Base-by-base conservation (phyloP, 2,797 vertebrate species). In the Danio tinwini region DNA sequence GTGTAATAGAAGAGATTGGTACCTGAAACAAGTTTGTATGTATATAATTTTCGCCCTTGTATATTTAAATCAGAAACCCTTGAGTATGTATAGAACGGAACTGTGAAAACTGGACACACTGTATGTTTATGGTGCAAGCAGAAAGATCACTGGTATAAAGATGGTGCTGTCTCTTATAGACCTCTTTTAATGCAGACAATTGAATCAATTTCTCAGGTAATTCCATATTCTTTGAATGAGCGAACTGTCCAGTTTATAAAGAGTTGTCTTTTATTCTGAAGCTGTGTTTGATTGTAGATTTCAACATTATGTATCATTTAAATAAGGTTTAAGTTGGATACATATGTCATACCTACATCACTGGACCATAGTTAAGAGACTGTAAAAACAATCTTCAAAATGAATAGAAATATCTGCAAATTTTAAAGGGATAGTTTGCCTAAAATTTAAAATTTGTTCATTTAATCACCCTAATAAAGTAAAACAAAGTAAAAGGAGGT, bases 31-130 rank as follows among this genome's bases (percentile, higher is more conserved):
- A 90, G 88, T 92, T 91, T 76, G 87, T 87, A 88, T 86, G 86
- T 93, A 88, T 86, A 88, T 91, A 89, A 83, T 89, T 82, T 88
- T 82, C 82, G 85, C 84, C 85, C 82, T 83, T 82, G 88, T 90
- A 87, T 84, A 87, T 85, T 88, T 71, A 64, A 83, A 78, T 85
- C 42, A 44, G 73, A 63, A 79, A 74, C 49, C 50, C 75, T 80
- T 80, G 79, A 88, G 86, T 90, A 88, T 88, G 89, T 91, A 92
- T 87, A 91, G 85, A 88, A 90, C 83, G 87, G 86, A 92, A 92
- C 91, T 93, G 91, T 93, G 92, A 93, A 92, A 89, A 90, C 88
- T 87, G 89, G 89, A 86, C 86, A 91, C 91, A 93, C 90, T 94
- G 91, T 91, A 86, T 81, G 78, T 88, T 83, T 86, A 89, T 84